Percentiles rank a stretch among this genome's conserved stretches.
Conservation (phyloP, 2,888 invertebrate genomes). For the Mylabris sibirica region DNA sequence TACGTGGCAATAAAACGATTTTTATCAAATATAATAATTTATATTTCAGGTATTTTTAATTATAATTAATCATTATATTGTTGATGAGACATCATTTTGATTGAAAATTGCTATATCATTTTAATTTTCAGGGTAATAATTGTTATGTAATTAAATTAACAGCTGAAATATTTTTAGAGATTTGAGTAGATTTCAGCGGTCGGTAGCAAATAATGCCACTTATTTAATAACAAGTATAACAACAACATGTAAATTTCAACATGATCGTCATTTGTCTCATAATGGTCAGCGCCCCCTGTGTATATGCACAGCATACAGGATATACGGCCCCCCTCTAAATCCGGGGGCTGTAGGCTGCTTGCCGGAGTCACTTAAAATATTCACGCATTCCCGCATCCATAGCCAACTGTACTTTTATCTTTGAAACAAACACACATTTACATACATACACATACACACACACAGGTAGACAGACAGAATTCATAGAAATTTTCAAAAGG, state of each 20-base stretch:
- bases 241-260: neutral
- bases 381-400: slow-evolving; percentile 10
- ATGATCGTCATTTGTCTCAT: slow-evolving; percentile 35
- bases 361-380: slow-evolving; percentile 17
- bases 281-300: slow-evolving; percentile 53
- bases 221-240: neutral
- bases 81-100: too few relatives aligned
- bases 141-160: too few relatives aligned
- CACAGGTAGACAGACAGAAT: neutral
- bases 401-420: too few relatives aligned
- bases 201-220: neutral
- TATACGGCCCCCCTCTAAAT: slow-evolving; percentile 55
- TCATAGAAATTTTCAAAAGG: slow-evolving; percentile 12
- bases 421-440: neutral
- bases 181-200: neutral
- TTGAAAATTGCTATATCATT: too few relatives aligned
- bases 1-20: too few relatives aligned
- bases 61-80: too few relatives aligned
- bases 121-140: too few relatives aligned
- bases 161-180: too few relatives aligned
- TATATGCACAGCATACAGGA: slow-evolving; percentile 32
- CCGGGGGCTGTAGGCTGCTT: slow-evolving; percentile 56
- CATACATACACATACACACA: neutral
- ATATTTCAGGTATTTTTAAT: too few relatives aligned
- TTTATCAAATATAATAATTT: too few relatives aligned